Evolutionary conservation across 2,888 invertebrate species (phyloP), one percentile per base, ranked within the genome.

Genomic region (Abscondita cerata): DNA sequence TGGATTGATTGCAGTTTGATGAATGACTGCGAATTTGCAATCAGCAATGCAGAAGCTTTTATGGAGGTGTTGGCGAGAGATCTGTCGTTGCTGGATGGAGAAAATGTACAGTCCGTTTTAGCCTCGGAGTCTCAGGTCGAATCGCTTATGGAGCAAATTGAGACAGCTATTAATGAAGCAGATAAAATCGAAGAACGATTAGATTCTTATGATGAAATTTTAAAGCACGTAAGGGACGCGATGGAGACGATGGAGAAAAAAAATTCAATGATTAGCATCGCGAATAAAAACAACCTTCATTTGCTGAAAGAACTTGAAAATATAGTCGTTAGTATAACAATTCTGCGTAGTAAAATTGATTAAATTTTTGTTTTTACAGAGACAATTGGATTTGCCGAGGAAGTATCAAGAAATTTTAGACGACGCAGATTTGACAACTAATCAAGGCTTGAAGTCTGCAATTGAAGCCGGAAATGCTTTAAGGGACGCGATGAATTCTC

Each of bases 181-280:
- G 88, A 89, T 69, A 83, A 84, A 64, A 86, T 93, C 46, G 93
- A 93, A 78, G 81, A 82, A 12, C 87, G 90, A 54, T 82, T 95
- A 52, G 89, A 92, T 74, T 84, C 85, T 12, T 95, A 95, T 76
- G 94, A 95, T 76, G 89, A 89, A 71, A 90, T 90, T 57, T 83
- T 93, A 36, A 88, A 93, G 74, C 92, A 91, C 78, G 93, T 95
- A 1, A 86, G 92, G 67, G 93, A 94, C 75, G 90, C 92, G 20
- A 94, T 96, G 87, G 92, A 93, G 72, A 90, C 93, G 74, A 95
- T 96, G 83, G 94, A 93, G 65, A 92, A 94, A 74, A 95, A 95
- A 78, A 96, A 95, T 82, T 87, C 90, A 8, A 86, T 92, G 77
- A 92, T 95, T 72, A 91, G 92, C 75, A 88, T 92, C 8, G 93